Percentiles rank a stretch among this genome's conserved stretches.
Conservation (phyloP, 2,113 vertebrate species). For the Lophochroa leadbeateri region DNA sequence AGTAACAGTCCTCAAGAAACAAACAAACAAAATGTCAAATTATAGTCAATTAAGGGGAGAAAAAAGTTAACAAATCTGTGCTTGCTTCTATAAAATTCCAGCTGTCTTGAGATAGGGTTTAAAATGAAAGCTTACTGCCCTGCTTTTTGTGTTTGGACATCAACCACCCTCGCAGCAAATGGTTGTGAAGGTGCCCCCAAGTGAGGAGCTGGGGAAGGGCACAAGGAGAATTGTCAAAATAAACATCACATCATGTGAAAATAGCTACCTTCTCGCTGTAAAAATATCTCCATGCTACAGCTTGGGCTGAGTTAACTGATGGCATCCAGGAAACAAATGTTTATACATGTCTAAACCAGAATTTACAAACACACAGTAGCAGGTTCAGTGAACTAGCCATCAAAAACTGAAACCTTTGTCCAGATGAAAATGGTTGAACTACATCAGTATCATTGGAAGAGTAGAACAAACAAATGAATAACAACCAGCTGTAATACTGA, state of each 20-base stretch:
- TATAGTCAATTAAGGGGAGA: not conserved
- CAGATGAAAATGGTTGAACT: not conserved
- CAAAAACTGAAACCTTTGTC: not conserved
- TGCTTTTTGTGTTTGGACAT: not conserved
- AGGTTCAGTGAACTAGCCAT: not conserved
- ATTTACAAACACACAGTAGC: not conserved
- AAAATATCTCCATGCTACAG: not conserved
- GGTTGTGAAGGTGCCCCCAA: not conserved
- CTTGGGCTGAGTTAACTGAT: not conserved
- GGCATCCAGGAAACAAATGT: not conserved
- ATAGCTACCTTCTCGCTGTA: not conserved
- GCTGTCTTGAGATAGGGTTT: not conserved
- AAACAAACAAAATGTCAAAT: constrained; percentile 42
- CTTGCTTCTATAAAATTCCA: constrained; percentile 3
- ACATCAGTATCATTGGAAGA: not conserved
- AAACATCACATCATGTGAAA: not conserved
- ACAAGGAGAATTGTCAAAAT: not conserved
- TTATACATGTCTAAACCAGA: not conserved
- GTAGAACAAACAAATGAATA: not conserved
- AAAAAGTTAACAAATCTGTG: constrained; percentile 33
- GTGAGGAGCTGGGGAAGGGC: not conserved
- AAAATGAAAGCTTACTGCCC: not conserved
- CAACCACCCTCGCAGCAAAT: not conserved
- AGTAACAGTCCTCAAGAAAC: constrained; percentile 58
- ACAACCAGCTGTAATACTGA: not conserved